Evolutionary conservation across 2,113 vertebrate species (phyloP), one percentile per base, ranked within the genome.

Genomic region (Paralichthys olivaceus): DNA sequence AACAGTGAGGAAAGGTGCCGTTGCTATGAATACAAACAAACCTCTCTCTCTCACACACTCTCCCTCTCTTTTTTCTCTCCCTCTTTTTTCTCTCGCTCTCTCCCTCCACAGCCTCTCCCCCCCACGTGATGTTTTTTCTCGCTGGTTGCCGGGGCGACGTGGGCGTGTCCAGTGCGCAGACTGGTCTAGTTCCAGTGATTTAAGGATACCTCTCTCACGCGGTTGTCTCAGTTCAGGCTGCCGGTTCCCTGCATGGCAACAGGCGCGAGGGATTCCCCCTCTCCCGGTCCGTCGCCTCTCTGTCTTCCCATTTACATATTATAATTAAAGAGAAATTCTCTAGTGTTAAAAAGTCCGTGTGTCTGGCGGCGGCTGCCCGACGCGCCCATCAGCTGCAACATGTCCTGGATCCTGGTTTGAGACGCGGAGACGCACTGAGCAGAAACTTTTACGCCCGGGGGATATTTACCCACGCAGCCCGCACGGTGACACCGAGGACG

Each of bases 21-120:
- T 95, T 95, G 93, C 93, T 91, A 94, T 87, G 90, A 87, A 89
- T 82, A 88, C 85, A 94, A 93, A 94, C 92, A 95, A 93, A 90
- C 86, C 76, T 87, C 82, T 76, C 73, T 83, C 78, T 56, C 40
- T 8, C 62, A 23, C 70, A 23, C 76, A 47, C 69, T 69, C 53
- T 43, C 22, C 53, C 20, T 34, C 62, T 9, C 92, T 32, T 19
- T 40, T 40, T 40, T 25, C 49, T 3, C 23, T 37, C 91, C 90
- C 88, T 67, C 84, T 75, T 40, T 40, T 40, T 37, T 40, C 6
- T 7, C 32, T 6, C 69, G 32, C 80, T 28, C 64, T 69, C 40
- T 43, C 32, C 49, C 4, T 5, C 17, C 32, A 83, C 65, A 23
- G 4, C 28, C 47, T 2, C 14, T 28, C 91, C 90, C 91, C 22